phyloP scores from a whole-genome alignment of 2,113 vertebrate species.

The Tupaia chinensis region DNA sequence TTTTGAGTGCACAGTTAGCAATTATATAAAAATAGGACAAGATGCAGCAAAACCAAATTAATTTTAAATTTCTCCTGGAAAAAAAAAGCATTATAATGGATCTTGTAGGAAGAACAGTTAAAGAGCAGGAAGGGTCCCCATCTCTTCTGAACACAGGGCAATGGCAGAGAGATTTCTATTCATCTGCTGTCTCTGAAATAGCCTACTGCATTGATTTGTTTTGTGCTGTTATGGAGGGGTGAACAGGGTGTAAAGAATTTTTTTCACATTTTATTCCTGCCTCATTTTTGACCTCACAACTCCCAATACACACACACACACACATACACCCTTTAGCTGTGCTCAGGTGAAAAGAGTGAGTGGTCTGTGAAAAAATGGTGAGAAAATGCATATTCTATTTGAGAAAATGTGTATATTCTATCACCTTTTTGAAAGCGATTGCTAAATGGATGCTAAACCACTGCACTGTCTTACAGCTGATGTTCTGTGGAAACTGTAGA shows the following conservation, averaged over 20 bases:
- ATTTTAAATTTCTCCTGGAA: conserved; percentile 73
- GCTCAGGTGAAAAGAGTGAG: not conserved
- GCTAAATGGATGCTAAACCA: not conserved
- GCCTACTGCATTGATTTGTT: conserved; percentile 46
- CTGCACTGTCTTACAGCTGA: not conserved
- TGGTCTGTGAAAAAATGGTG: not conserved
- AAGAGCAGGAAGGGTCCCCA: conserved; percentile 46
- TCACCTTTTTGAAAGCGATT: conserved; percentile 30
- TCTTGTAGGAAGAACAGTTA: conserved; percentile 63
- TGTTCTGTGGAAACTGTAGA: conserved; percentile 59
- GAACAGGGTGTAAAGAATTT: not conserved
- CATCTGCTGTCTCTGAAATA: not conserved
- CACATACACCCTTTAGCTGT: not conserved
- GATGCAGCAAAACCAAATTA: conserved; percentile 76
- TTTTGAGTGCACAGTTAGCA: conserved; percentile 60
- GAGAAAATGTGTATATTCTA: not conserved
- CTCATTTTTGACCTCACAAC: conserved; percentile 47
- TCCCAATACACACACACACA: not conserved
- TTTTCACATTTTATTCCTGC: conserved; percentile 56
- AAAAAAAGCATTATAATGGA: conserved; percentile 62
- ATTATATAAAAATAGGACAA: conserved; percentile 74
- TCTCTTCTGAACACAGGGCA: conserved; percentile 49
- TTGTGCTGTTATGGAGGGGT: not conserved
- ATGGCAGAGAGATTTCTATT: conserved; percentile 59
- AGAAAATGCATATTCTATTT: not conserved